These are phyloP conservation scores for Crioceris asparagi DNA, from an alignment of 2,888 invertebrate genomes.

Conservation along the genomic window DNA sequence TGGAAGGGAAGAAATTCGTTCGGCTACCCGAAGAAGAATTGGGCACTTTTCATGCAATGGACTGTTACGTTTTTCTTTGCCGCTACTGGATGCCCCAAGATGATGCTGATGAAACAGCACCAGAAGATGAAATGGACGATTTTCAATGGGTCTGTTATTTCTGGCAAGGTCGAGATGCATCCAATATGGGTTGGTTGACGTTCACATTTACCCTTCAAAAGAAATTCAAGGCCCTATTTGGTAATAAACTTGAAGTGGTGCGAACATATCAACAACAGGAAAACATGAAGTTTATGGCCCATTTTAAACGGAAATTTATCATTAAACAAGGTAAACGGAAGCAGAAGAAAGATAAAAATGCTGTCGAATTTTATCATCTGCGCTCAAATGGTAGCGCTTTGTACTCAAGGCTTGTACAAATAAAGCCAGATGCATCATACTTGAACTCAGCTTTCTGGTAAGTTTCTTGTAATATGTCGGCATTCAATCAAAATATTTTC, in stretches of 20 bases:
- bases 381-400: constrained; percentile 92
- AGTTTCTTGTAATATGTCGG: constrained; percentile 23
- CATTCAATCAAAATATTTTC: constrained; percentile 1
- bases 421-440: constrained; percentile 70
- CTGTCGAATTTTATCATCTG: constrained; percentile 87
- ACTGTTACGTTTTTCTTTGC: constrained; percentile 97
- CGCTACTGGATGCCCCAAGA: constrained; percentile 76
- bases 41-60: constrained; percentile 44
- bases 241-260: constrained; percentile 87
- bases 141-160: constrained; percentile 98
- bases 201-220: constrained; percentile 95
- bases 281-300: constrained; percentile 95
- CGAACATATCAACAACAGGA: constrained; percentile 98
- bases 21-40: constrained; percentile 89
- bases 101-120: constrained; percentile 42
- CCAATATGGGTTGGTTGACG: constrained; percentile 99
- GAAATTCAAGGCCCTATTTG: constrained; percentile 80
- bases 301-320: constrained; percentile 90
- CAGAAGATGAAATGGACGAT: constrained; percentile 30
- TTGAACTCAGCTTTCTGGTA: constrained; percentile 95
- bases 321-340: constrained; percentile 80
- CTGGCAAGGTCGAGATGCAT: constrained; percentile 96
- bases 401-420: constrained; percentile 85
- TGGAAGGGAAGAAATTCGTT: constrained; percentile 96
- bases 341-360: constrained; percentile 36